Evolutionary conservation across 2,888 invertebrate genomes (phyloP), one percentile per base, ranked within the genome.

Genomic region (Torymus aiolomorphi): DNA sequence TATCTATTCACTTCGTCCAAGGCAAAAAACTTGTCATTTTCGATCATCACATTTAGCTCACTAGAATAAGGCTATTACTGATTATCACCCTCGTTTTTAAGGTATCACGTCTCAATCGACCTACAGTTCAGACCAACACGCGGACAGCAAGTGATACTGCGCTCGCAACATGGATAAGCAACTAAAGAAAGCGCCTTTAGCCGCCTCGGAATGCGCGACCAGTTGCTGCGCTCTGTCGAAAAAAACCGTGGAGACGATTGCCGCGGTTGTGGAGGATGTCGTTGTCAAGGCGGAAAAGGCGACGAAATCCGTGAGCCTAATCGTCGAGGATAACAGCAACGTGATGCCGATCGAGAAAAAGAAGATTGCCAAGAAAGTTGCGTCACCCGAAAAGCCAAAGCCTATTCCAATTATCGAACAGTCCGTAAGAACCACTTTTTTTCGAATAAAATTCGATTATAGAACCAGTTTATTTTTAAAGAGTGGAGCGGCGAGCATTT

Each of bases 331-430:
- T 14, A 74, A 69, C 51, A 51, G 51, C 14, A 52, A 61, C 12
- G 59, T 31, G 31, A 5, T 31, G 31, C 5, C 31, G 31, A 10
- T 16, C 31, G n/a, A 14, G 14, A 11, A 69, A 62, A 13, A n/a
- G 2, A 11, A 2, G 31, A 3, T 31, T 54, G 49, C 63, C n/a
- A 56, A 73, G 12, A 59, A 70, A 54, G n/a, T 24, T 42, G 51
- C 31, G 11, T 24, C 54, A 31, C 24, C 49, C 20, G 71, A 71
- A 52, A 79, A 79, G 4, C 52, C 70, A 0, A 66, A 75, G 31
- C 57, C 52, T 18, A 57, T 79, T 18, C 79, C 79, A 1, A 66
- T 79, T 65, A 71, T 75, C 51, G 75, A 79, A 14, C 70, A 73
- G 16, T 57, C 56, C 12, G 80, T 80, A 65, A 70, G 75, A 65